Percentiles rank a stretch among this genome's conserved stretches.
Evolutionary conservation across 2,888 invertebrate genomes (phyloP).

Genomic region (Chirona hameri): DNA sequence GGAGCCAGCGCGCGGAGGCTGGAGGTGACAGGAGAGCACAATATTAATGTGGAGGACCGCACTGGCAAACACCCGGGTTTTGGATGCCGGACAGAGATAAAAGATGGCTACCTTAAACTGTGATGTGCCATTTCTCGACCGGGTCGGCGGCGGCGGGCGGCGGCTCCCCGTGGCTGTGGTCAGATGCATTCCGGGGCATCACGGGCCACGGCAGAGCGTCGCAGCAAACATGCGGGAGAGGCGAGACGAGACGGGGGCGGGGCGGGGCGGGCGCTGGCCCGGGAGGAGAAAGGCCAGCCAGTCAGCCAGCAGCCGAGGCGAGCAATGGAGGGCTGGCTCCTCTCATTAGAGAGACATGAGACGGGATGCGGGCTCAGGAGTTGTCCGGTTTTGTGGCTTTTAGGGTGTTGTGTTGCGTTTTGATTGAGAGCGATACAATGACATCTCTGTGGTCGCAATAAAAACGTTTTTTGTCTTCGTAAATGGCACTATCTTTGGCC

Average conservation of each 20-base stretch:
- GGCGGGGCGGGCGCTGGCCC: neutral
- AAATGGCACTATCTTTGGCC: too few relatives aligned
- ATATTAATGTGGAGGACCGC: slow-evolving; percentile 14
- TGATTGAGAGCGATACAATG: too few relatives aligned
- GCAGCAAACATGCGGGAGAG: neutral
- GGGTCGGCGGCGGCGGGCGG: neutral
- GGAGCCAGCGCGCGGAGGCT: slow-evolving; percentile 5
- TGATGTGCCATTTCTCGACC: slow-evolving; percentile 26
- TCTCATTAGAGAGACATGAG: too few relatives aligned
- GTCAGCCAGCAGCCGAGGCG: too few relatives aligned
- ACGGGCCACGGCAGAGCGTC: too few relatives aligned
- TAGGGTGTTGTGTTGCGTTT: too few relatives aligned
- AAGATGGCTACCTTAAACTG: slow-evolving; percentile 29
- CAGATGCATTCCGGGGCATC: neutral
- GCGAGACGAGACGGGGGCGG: neutral
- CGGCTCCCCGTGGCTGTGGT: neutral
- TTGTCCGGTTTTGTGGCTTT: too few relatives aligned
- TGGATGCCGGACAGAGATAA: slow-evolving; percentile 27
- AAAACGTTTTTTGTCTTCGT: too few relatives aligned
- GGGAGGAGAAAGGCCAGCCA: neutral
- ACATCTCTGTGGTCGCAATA: too few relatives aligned
- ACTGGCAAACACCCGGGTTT: slow-evolving; percentile 24
- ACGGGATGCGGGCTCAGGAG: too few relatives aligned
- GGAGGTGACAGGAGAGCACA: slow-evolving; percentile 1
- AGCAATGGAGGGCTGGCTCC: too few relatives aligned